These are phyloP conservation scores for Formica exsecta DNA, from an alignment of 1,140 invertebrate species.

Conservation along the genomic window DNA sequence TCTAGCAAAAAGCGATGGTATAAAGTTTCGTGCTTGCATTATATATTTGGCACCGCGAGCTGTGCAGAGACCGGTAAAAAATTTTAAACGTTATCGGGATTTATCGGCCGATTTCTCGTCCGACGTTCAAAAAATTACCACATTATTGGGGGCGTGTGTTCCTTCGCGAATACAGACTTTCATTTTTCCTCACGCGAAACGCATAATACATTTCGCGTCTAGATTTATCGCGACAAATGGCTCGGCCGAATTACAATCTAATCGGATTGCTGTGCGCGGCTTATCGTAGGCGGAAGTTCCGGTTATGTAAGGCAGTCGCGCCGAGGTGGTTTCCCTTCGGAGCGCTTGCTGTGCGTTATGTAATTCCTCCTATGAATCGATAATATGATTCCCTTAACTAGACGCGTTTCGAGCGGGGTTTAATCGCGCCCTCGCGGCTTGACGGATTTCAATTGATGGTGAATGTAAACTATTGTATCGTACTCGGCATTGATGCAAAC, in stretches of 20 bases:
- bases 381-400: conserved; percentile 72
- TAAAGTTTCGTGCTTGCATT: not conserved
- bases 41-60: not conserved
- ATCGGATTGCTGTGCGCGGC: conserved; percentile 23
- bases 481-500: not conserved
- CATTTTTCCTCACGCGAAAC: conserved; percentile 2
- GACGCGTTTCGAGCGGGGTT: conserved; percentile 46
- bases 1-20: not conserved
- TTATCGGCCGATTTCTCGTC: not conserved
- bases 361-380: conserved; percentile 73
- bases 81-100: not conserved
- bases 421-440: conserved; percentile 47
- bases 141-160: conserved; percentile 3
- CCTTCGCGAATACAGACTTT: not conserved
- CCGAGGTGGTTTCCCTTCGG: conserved; percentile 49
- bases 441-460: conserved; percentile 37
- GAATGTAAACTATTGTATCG: conserved; percentile 19
- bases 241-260: conserved; percentile 65
- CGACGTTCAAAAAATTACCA: not conserved
- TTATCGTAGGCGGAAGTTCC: conserved; percentile 71
- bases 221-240: conserved; percentile 71
- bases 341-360: conserved; percentile 46
- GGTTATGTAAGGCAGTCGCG: conserved; percentile 65
- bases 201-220: conserved; percentile 4
- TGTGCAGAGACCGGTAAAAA: not conserved